Conservation (phyloP, 2,113 vertebrate genomes). For the Phasianus colchicus region DNA sequence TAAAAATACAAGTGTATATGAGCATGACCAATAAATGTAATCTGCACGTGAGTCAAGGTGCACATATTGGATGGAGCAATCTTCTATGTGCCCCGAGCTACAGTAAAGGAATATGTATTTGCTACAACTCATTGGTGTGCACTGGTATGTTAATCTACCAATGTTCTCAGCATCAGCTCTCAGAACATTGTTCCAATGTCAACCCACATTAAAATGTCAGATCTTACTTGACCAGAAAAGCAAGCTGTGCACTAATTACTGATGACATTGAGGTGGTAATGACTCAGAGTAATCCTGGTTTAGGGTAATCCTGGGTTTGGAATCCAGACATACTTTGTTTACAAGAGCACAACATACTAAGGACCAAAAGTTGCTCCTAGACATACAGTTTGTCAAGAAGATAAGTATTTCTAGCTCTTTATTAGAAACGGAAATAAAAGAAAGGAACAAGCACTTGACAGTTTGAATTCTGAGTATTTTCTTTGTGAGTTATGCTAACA, state of each 20-base stretch:
- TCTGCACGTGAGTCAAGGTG: no score
- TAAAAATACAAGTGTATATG: no score
- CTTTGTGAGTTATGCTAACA: neutral
- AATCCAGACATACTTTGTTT: neutral
- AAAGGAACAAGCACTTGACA: neutral
- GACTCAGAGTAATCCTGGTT: neutral
- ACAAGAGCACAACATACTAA: neutral
- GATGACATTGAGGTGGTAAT: neutral
- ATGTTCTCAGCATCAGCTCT: neutral
- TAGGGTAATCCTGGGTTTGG: neutral
- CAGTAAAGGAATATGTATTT: no score
- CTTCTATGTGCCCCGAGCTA: no score
- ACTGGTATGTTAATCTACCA: no score
- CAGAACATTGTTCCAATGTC: neutral
- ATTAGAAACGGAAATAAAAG: neutral
- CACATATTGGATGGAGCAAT: no score
- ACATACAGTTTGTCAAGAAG: neutral
- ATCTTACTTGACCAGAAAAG: neutral
- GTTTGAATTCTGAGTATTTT: neutral
- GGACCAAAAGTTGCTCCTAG: neutral
- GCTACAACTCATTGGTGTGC: no score
- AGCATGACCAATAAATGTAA: no score
- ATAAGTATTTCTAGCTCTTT: neutral
- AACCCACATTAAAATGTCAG: neutral
- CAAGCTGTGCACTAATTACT: neutral